phyloP scores from a whole-genome alignment of 1,140 invertebrate genomes.

The Diploscapter pachys region DNA sequence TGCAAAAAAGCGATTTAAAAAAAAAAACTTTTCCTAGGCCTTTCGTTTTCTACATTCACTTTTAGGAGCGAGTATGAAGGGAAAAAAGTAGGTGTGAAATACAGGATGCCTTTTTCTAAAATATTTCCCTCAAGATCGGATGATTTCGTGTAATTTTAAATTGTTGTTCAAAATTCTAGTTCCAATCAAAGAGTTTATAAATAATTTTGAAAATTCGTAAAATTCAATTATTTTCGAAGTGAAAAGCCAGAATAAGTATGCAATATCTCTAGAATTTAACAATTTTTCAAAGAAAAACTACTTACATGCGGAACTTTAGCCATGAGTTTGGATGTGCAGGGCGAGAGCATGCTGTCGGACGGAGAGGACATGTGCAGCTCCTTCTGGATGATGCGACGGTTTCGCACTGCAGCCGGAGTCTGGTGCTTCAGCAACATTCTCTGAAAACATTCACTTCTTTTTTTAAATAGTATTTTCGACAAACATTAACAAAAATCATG shows the following conservation, averaged over 20 bases:
- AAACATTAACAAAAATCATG: too few relatives aligned
- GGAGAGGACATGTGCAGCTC: slow-evolving; percentile 16
- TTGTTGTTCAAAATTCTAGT: too few relatives aligned
- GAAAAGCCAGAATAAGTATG: background rate
- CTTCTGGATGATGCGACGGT: slow-evolving; percentile 15
- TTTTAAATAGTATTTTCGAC: too few relatives aligned
- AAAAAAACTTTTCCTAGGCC: background rate
- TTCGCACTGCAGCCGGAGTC: slow-evolving; percentile 17
- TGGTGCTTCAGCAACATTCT: slow-evolving; percentile 5
- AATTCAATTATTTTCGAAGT: background rate
- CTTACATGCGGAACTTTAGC: too few relatives aligned
- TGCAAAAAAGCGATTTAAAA: background rate
- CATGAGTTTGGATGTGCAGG: background rate
- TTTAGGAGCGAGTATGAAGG: background rate
- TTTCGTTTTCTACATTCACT: background rate
- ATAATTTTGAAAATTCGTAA: too few relatives aligned
- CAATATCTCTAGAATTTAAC: background rate
- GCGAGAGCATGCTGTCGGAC: slow-evolving; percentile 13
- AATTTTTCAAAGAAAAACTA: slow-evolving; percentile 4
- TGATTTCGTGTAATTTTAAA: background rate
- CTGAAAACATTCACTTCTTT: too few relatives aligned
- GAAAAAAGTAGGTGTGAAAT: background rate
- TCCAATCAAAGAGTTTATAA: too few relatives aligned
- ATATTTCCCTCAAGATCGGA: background rate
- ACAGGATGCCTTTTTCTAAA: background rate